phyloP scores from a whole-genome alignment of 2,888 invertebrate species.

The Megalurothrips usitatus region DNA sequence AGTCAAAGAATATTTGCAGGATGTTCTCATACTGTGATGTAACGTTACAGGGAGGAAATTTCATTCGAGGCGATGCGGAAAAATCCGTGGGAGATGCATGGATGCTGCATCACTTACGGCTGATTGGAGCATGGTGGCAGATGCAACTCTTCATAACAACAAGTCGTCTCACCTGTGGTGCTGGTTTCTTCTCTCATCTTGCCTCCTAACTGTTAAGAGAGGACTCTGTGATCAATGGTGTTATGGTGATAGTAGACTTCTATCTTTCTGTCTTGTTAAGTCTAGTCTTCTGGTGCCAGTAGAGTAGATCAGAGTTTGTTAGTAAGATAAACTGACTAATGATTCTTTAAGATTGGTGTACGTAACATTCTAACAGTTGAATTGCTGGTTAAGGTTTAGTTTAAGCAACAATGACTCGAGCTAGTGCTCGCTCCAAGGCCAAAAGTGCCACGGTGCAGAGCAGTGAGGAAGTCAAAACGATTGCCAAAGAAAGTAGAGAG shows the following conservation, averaged over 20 bases:
- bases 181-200: constrained; percentile 22
- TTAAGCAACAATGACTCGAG: not conserved
- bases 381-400: not conserved
- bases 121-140: constrained; percentile 15
- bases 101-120: constrained; percentile 16
- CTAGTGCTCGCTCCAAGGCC: not conserved
- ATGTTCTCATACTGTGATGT: not conserved
- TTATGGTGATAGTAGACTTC: not conserved
- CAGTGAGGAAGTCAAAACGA: not conserved
- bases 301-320: not conserved
- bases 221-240: constrained; percentile 7
- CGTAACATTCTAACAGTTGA: not conserved
- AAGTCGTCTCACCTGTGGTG: constrained; percentile 18
- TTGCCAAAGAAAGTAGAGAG: not conserved
- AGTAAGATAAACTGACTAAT: not conserved
- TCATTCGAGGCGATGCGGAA: not conserved
- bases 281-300: constrained; percentile 13
- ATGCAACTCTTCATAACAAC: constrained; percentile 22
- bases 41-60: constrained; percentile 6
- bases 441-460: not conserved
- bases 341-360: not conserved
- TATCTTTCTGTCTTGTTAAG: not conserved
- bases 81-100: not conserved
- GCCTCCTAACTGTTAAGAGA: not conserved
- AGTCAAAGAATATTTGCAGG: not conserved